These are phyloP conservation scores for Protobothrops flavoviridis DNA, from an alignment of 2,113 vertebrate genomes.

Conservation along the genomic window DNA sequence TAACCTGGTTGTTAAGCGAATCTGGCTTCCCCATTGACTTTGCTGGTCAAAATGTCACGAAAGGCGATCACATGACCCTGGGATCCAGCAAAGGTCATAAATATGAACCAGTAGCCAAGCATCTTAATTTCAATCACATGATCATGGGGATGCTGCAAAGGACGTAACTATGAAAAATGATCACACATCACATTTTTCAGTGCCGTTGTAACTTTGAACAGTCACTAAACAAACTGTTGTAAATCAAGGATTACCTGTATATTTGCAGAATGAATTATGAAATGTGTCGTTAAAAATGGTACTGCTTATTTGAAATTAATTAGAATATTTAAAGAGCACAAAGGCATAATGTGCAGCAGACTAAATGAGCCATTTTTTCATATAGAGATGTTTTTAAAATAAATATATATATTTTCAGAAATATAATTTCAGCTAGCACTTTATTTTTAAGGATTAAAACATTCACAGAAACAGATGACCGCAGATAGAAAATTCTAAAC, in stretches of 20 bases:
- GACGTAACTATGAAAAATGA: too few species aligned
- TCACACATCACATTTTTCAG: too few species aligned
- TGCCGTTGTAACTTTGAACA: too few species aligned
- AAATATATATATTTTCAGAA: neutral
- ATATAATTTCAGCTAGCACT: neutral
- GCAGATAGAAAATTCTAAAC: neutral
- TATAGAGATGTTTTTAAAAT: neutral
- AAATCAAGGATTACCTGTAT: neutral
- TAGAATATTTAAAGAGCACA: neutral
- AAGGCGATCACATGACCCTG: too few species aligned
- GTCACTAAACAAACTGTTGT: too few species aligned
- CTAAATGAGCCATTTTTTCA: neutral
- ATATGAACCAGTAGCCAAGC: too few species aligned
- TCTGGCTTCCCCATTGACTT: too few species aligned
- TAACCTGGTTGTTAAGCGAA: too few species aligned
- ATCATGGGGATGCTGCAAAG: too few species aligned
- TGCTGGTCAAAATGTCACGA: too few species aligned
- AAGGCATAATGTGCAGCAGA: neutral
- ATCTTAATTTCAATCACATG: too few species aligned
- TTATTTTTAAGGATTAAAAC: neutral
- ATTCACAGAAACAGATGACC: neutral
- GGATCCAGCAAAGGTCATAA: too few species aligned
- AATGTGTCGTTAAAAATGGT: neutral
- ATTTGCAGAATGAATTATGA: neutral
- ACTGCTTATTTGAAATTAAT: neutral